Percentiles rank a stretch among this genome's conserved stretches.
Conservation (phyloP, 2,888 invertebrate species). For the Apomyelois bistriatella region DNA sequence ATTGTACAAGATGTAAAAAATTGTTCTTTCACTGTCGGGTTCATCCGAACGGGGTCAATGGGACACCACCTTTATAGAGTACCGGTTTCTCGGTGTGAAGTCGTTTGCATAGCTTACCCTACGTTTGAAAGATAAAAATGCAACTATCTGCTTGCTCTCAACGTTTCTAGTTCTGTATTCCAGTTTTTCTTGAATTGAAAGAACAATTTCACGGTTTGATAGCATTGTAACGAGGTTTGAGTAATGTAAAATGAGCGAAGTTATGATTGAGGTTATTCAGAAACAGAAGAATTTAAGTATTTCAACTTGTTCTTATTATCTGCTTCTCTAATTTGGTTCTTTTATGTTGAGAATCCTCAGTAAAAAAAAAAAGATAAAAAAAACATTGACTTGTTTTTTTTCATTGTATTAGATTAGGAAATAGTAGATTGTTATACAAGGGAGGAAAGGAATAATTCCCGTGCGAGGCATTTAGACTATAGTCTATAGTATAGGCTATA, state of each 20-base stretch:
- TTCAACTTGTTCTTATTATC: too few species aligned
- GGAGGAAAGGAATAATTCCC: too few species aligned
- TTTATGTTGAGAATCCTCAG: too few species aligned
- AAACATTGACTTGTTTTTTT: too few species aligned
- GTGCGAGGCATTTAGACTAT: too few species aligned
- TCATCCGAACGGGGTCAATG: neutral
- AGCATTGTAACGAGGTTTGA: neutral
- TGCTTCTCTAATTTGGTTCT: too few species aligned
- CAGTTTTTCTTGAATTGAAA: slow-evolving; percentile 23
- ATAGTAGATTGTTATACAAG: too few species aligned
- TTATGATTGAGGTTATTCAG: neutral
- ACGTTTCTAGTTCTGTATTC: slow-evolving; percentile 21
- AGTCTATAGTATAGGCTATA: too few species aligned
- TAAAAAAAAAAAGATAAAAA: too few species aligned
- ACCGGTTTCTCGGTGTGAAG: slow-evolving; percentile 39
- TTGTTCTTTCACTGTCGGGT: neutral
- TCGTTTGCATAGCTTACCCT: slow-evolving; percentile 49
- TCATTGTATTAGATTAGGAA: too few species aligned
- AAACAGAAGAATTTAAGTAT: neutral
- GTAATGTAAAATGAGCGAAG: neutral
- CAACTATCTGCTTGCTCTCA: slow-evolving; percentile 41
- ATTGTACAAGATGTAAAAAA: too few species aligned
- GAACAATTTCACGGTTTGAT: slow-evolving; percentile 22
- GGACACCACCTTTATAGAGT: slow-evolving; percentile 16
- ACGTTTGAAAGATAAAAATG: slow-evolving; percentile 44